Percentiles rank a stretch among this genome's conserved stretches.
phyloP scores from a whole-genome alignment of 64 coral and sea anemone species.

The Porites australiensis region DNA sequence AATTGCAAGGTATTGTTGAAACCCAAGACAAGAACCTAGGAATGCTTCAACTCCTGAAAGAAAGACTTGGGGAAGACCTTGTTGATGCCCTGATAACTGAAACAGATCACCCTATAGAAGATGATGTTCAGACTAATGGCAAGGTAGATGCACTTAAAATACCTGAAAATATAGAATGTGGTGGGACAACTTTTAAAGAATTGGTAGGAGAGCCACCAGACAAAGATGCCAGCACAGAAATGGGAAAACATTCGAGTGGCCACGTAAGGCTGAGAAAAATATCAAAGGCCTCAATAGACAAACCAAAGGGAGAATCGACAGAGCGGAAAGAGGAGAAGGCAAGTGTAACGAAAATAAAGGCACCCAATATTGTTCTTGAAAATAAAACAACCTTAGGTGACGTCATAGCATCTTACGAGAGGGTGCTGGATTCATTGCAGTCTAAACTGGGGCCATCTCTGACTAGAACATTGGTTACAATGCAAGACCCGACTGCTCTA shows the following conservation, averaged over 20 bases:
- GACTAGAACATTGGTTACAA: not conserved
- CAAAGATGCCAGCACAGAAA: not conserved
- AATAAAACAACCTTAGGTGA: slow-evolving; percentile 61
- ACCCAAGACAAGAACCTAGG: not conserved
- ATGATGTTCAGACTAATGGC: not conserved
- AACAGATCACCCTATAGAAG: not conserved
- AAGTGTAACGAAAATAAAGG: slow-evolving; percentile 10
- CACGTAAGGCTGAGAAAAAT: not conserved
- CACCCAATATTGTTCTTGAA: slow-evolving; percentile 40
- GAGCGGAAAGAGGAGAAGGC: not conserved
- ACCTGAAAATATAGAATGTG: not conserved
- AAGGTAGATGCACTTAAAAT: not conserved
- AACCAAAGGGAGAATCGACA: not conserved
- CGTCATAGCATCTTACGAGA: slow-evolving; percentile 69
- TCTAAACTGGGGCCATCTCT: slow-evolving; percentile 45
- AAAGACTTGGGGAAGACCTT: slow-evolving; percentile 67
- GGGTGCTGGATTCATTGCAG: slow-evolving; percentile 28
- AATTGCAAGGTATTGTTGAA: not conserved
- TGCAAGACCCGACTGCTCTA: not conserved
- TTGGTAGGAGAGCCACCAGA: not conserved
- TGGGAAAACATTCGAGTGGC: not conserved
- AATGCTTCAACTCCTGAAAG: slow-evolving; percentile 34
- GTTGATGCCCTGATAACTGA: slow-evolving; percentile 35
- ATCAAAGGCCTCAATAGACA: not conserved
- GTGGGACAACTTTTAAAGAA: not conserved